These are phyloP conservation scores for Tridacna crocea DNA, from an alignment of 2,888 invertebrate genomes.

Conservation along the genomic window DNA sequence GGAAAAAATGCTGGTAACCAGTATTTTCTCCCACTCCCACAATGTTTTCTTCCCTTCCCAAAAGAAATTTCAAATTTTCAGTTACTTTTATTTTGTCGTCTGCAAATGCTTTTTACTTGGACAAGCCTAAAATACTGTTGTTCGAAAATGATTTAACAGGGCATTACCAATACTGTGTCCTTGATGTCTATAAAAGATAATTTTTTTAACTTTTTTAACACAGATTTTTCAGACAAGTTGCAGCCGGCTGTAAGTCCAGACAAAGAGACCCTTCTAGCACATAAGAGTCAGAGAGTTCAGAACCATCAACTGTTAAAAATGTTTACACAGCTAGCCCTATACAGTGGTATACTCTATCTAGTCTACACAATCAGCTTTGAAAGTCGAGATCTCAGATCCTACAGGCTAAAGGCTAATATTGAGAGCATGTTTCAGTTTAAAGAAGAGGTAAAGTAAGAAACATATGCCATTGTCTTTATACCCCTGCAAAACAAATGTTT, in stretches of 20 bases:
- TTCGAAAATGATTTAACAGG: too few species aligned
- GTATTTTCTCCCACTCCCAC: too few species aligned
- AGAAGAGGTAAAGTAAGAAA: conserved; percentile 1
- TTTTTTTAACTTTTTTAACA: neutral
- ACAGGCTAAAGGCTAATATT: conserved; percentile 56
- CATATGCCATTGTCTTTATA: too few species aligned
- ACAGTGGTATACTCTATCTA: conserved; percentile 54
- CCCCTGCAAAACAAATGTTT: too few species aligned
- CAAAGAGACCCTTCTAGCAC: conserved; percentile 37
- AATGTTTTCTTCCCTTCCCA: too few species aligned
- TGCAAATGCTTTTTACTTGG: too few species aligned
- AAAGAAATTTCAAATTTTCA: too few species aligned
- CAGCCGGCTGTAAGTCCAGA: conserved; percentile 47
- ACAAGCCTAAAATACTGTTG: too few species aligned
- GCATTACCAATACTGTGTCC: too few species aligned
- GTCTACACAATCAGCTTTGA: conserved; percentile 68
- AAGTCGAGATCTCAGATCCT: conserved; percentile 63
- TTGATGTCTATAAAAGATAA: too few species aligned
- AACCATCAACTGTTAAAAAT: conserved; percentile 59
- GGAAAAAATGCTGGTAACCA: too few species aligned
- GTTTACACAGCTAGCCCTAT: conserved; percentile 54
- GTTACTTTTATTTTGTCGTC: too few species aligned
- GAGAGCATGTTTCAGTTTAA: conserved; percentile 30
- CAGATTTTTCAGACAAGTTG: conserved; percentile 41
- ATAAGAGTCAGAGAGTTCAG: conserved; percentile 47